Evolutionary conservation across 2,113 vertebrate genomes (phyloP).

Genomic region (Chamaea fasciata): DNA sequence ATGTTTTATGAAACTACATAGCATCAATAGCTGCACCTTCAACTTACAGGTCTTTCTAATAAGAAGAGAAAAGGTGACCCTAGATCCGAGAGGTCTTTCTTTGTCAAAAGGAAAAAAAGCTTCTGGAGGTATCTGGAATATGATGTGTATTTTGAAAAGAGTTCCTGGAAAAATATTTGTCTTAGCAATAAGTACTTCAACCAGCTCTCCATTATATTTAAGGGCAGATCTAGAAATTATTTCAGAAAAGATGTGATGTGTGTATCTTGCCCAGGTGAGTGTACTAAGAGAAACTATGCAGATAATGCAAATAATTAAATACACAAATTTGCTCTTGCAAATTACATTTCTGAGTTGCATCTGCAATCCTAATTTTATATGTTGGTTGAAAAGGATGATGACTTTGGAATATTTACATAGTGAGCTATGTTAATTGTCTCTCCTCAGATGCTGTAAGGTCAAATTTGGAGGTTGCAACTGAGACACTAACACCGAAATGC

Average conservation of each 20-base stretch:
- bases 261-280: not conserved
- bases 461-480: conserved; percentile 1
- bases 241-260: not conserved
- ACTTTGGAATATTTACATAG: not conserved
- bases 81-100: not conserved
- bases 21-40: not conserved
- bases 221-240: not conserved
- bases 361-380: not conserved
- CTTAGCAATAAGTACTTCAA: not conserved
- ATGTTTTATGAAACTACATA: not conserved
- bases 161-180: not conserved
- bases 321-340: not conserved
- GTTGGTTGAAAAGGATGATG: not conserved
- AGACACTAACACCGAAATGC: not conserved
- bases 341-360: not conserved
- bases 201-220: not conserved
- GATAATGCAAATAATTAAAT: not conserved
- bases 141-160: not conserved
- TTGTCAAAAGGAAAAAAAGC: not conserved
- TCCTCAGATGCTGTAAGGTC: not conserved
- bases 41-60: not conserved
- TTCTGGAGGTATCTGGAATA: not conserved
- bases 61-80: not conserved
- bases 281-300: not conserved
- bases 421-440: not conserved